These are phyloP conservation scores for Ariopsis seemanni DNA, from an alignment of 2,113 vertebrate genomes.

Conservation along the genomic window DNA sequence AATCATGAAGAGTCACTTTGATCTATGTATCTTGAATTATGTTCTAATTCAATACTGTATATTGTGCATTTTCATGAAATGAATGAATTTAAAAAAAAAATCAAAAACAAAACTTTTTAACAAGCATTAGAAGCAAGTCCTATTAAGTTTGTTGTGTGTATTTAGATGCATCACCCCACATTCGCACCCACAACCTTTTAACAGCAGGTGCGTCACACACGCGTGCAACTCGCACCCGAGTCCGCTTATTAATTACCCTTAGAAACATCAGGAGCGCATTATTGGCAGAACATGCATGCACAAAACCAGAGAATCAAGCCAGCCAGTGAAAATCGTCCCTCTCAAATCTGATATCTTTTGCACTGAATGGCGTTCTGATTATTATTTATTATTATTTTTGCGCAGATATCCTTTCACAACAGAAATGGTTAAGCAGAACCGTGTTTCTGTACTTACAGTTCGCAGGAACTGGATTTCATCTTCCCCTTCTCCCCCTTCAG, in stretches of 20 bases:
- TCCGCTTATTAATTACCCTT: not conserved
- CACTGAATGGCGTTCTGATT: not conserved
- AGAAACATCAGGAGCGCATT: not conserved
- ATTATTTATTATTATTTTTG: not conserved
- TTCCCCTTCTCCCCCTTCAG: conserved; percentile 94
- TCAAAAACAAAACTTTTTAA: not conserved
- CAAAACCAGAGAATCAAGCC: not conserved
- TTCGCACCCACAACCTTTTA: conserved; percentile 53
- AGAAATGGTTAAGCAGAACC: not conserved
- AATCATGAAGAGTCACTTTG: no score
- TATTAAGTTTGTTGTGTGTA: conserved; percentile 54
- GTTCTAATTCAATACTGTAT: no score
- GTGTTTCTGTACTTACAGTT: conserved; percentile 87
- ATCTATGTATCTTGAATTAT: no score
- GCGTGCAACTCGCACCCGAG: conserved; percentile 28
- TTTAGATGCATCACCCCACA: conserved; percentile 58
- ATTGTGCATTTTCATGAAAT: no score
- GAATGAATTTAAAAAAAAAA: not conserved
- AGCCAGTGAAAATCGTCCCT: not conserved
- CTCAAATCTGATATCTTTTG: conserved; percentile 20
- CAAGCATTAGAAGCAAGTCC: not conserved
- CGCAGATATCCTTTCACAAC: not conserved
- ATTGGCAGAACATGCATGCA: not conserved
- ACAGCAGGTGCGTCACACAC: conserved; percentile 65
- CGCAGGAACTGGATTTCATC: conserved; percentile 98